Evolutionary conservation across 1,140 invertebrate genomes (phyloP), one percentile per base, ranked within the genome.

Genomic region (Drosophila orosa): DNA sequence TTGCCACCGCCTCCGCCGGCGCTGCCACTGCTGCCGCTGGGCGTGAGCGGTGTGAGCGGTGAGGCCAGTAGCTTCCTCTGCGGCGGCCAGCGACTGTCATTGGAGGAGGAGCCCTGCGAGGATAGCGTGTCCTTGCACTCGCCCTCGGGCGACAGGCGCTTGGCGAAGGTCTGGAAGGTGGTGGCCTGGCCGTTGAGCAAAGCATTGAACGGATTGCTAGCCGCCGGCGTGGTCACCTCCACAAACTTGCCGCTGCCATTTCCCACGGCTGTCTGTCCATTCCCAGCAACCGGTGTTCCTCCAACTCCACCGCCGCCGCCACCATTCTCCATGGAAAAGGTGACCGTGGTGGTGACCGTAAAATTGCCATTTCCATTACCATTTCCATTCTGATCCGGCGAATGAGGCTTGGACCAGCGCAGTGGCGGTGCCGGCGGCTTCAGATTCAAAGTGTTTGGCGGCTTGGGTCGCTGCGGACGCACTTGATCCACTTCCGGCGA

Each of bases 341-440:
- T 96, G 7, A 97, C 95, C 1, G 96, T 96, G 4, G 96, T 96
- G 8, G 96, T 97, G 4, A 97, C 95, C 3, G 95, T 96, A 85
- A 96, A 96, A 85, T 96, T 96, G 87, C 78, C 92, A 89, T 66
- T 96, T 85, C 78, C 92, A 90, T 60, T 63, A 52, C 71, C 40
- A 52, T 27, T 48, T 12, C 74, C 92, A 90, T 25, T 69, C 59
- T 89, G 85, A 59, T 90, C 85, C 94, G 93, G 87, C 5, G 93
- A 93, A 4, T 93, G 93, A 0, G 94, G 94, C 90, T 95, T 95
- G 0, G 94, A 94, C 94, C 94, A 95, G 62, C 95, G 92, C 27
- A 94, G 92, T 0, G 95, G 95, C 25, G 95, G 95, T 13, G 94
- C 94, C 19, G 94, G 94, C 37, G 94, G 90, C 77, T 91, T 92